A percentile compares a stretch with the other conserved stretches of the same genome.
Evolutionary conservation across 1,140 invertebrate species (phyloP).

Genomic region (Drosophila biarmipes): DNA sequence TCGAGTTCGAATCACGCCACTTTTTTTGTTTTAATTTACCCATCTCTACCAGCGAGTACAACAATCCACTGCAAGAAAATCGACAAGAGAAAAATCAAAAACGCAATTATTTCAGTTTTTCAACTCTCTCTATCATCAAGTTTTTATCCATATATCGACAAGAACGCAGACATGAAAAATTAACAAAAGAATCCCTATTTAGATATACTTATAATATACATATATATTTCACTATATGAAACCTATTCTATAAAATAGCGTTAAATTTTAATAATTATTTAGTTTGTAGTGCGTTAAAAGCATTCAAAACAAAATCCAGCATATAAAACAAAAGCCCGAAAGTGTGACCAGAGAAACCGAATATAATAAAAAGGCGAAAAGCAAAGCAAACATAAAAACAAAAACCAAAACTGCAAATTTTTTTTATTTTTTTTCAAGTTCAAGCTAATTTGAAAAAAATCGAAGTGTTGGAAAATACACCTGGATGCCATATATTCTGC

Average conservation of each 20-base stretch:
- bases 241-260: slow-evolving; percentile 68
- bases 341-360: slow-evolving; percentile 47
- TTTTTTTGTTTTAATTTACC: slow-evolving; percentile 51
- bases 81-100: slow-evolving; percentile 20
- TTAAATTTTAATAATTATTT: slow-evolving; percentile 79
- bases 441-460: slow-evolving; percentile 43
- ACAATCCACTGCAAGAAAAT: slow-evolving; percentile 27
- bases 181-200: slow-evolving; percentile 35
- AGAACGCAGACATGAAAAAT: slow-evolving; percentile 15
- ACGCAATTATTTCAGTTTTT: slow-evolving; percentile 23
- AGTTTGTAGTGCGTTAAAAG: slow-evolving; percentile 76
- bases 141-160: slow-evolving; percentile 24
- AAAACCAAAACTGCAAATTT: slow-evolving; percentile 50
- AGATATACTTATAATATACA: slow-evolving; percentile 55
- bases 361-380: slow-evolving; percentile 67
- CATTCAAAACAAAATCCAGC: slow-evolving; percentile 31
- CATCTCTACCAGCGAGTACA: slow-evolving; percentile 32
- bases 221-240: slow-evolving; percentile 59
- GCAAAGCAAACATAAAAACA: slow-evolving; percentile 67
- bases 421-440: slow-evolving; percentile 75
- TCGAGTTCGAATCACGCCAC: slow-evolving; percentile 41
- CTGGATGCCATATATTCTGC: slow-evolving; percentile 10
- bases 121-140: slow-evolving; percentile 26
- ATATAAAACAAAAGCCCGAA: slow-evolving; percentile 33
- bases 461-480: slow-evolving; percentile 32